Conservation (phyloP, 2,888 invertebrate species). For the Iselma pallidipennis region DNA sequence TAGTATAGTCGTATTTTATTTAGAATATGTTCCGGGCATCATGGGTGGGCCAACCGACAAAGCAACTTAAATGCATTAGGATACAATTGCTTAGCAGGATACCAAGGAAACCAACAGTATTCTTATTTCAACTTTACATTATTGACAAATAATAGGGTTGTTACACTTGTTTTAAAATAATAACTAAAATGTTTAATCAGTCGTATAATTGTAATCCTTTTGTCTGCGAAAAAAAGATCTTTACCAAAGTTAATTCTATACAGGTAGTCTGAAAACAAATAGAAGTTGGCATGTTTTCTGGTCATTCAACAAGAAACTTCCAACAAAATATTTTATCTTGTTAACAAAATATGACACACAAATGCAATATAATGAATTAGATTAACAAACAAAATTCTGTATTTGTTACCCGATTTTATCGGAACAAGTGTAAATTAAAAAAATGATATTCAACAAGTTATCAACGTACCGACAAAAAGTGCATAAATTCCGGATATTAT, state of each 20-base stretch:
- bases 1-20: slow-evolving; percentile 26
- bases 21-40: slow-evolving; percentile 30
- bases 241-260: slow-evolving; percentile 39
- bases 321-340: slow-evolving; percentile 15
- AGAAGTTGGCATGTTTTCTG: slow-evolving; percentile 19
- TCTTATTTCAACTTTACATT: slow-evolving; percentile 45
- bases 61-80: slow-evolving; percentile 53
- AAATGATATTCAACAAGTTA: background rate
- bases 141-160: slow-evolving; percentile 48
- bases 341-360: slow-evolving; percentile 7
- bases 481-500: background rate
- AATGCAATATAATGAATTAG: slow-evolving; percentile 1
- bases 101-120: slow-evolving; percentile 40
- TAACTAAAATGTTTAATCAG: slow-evolving; percentile 45
- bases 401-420: slow-evolving; percentile 1
- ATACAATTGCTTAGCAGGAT: slow-evolving; percentile 51
- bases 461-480: background rate
- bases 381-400: slow-evolving; percentile 2
- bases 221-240: slow-evolving; percentile 27
- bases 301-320: background rate
- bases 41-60: slow-evolving; percentile 52
- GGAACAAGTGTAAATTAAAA: background rate
- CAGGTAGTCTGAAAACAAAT: slow-evolving; percentile 39
- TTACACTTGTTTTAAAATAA: slow-evolving; percentile 49
- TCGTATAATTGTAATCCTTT: slow-evolving; percentile 48